These are phyloP conservation scores for Schmidtea mediterranea DNA, from an alignment of 1,140 invertebrate species.

Conservation along the genomic window DNA sequence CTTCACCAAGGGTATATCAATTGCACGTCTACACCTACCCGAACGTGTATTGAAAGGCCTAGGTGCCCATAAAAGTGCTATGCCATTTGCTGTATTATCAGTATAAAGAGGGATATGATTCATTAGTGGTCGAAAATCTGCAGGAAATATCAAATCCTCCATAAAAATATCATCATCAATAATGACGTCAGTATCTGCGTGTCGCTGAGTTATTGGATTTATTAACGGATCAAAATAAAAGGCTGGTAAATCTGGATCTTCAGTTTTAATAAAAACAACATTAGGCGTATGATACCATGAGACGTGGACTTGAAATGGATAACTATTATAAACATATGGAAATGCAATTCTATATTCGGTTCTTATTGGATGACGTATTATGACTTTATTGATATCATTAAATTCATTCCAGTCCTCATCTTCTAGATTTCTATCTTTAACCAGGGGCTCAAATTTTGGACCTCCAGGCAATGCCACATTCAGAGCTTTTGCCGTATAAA, in stretches of 20 bases:
- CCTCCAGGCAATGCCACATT: conserved; percentile 99
- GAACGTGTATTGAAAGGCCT: conserved; percentile 85
- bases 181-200: neutral
- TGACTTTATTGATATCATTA: conserved; percentile 99
- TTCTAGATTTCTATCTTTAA: conserved; percentile 78
- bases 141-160: conserved; percentile 69
- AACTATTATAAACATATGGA: conserved; percentile 92
- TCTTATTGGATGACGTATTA: conserved; percentile 83
- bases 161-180: no score
- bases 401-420: conserved; percentile 99
- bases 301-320: conserved; percentile 38
- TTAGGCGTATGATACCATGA: conserved; percentile 73
- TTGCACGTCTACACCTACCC: conserved; percentile 47
- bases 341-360: conserved; percentile 98
- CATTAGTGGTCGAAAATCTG: conserved; percentile 63
- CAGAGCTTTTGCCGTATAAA: conserved; percentile 92
- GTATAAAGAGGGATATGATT: conserved; percentile 80
- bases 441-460: conserved; percentile 92
- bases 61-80: conserved; percentile 87
- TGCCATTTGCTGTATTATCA: conserved; percentile 94
- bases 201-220: conserved; percentile 51
- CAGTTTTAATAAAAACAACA: conserved; percentile 96
- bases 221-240: conserved; percentile 99
- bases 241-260: conserved; percentile 95
- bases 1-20: conserved; percentile 87